Evolutionary conservation across 2,113 vertebrate species (phyloP).

Genomic region (Tangachromis dhanisi): DNA sequence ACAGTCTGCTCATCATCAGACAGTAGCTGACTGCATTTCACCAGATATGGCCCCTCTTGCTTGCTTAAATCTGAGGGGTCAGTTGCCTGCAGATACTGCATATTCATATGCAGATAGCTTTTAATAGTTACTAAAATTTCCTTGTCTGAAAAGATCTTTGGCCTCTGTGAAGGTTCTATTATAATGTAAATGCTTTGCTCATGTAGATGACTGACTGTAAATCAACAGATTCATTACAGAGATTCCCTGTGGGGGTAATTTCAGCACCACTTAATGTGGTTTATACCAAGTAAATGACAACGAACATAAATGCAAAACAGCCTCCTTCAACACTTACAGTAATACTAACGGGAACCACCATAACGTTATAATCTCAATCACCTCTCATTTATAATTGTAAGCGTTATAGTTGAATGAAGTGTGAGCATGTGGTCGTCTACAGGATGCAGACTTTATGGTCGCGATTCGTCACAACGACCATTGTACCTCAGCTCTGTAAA

Average conservation of each 20-base stretch:
- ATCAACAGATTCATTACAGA: background rate
- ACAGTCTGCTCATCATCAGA: background rate
- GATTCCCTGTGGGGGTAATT: background rate
- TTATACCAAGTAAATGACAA: background rate
- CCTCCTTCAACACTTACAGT: background rate
- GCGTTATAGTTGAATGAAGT: background rate
- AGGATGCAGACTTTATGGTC: background rate
- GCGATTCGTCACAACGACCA: no score
- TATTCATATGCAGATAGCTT: background rate
- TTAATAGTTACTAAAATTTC: background rate
- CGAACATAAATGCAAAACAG: background rate
- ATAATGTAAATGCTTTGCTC: background rate
- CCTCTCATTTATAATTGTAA: background rate
- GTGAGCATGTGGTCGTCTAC: background rate
- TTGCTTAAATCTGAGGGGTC: background rate
- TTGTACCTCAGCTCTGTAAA: background rate
- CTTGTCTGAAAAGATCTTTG: background rate
- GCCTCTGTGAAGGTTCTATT: background rate
- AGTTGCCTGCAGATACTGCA: background rate
- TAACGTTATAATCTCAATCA: background rate
- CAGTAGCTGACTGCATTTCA: background rate
- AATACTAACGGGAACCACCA: background rate
- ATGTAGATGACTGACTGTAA: background rate
- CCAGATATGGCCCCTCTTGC: background rate
- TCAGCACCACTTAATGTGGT: background rate